A percentile compares a stretch with the other conserved stretches of the same genome.
Conservation (phyloP, 1,140 invertebrate genomes). For the Glossosoma conforme region DNA sequence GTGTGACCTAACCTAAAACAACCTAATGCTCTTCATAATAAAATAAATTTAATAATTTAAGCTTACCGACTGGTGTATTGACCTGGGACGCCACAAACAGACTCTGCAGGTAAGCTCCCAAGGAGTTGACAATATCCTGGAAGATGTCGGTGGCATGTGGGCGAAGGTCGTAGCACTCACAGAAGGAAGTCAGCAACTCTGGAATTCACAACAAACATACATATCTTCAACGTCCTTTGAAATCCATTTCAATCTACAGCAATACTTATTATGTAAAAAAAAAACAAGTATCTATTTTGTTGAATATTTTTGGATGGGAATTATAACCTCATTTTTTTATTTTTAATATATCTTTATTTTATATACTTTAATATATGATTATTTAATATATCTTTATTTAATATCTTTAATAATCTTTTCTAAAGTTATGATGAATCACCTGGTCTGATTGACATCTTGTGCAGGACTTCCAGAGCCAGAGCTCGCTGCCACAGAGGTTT, state of each 20-base stretch:
- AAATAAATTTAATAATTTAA: not conserved
- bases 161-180: constrained; percentile 90
- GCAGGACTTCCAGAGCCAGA: constrained; percentile 90
- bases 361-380: too few species aligned
- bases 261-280: too few species aligned
- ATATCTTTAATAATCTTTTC: not conserved
- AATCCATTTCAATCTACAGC: too few species aligned
- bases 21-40: too few species aligned
- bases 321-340: too few species aligned
- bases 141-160: constrained; percentile 90
- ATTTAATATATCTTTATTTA: too few species aligned
- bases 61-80: constrained; percentile 41
- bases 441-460: constrained; percentile 88
- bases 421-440: constrained; percentile 34
- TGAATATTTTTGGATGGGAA: too few species aligned
- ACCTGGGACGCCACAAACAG: constrained; percentile 67
- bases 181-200: constrained; percentile 85
- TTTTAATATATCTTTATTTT: too few species aligned
- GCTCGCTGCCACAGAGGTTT: constrained; percentile 95
- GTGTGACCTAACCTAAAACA: too few species aligned
- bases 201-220: too few species aligned
- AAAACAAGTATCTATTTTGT: too few species aligned
- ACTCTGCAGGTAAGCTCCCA: constrained; percentile 93
- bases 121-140: constrained; percentile 91
- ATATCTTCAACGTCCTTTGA: too few species aligned